phyloP scores from a whole-genome alignment of 2,888 invertebrate species.

The Trissoscelio sp. region DNA sequence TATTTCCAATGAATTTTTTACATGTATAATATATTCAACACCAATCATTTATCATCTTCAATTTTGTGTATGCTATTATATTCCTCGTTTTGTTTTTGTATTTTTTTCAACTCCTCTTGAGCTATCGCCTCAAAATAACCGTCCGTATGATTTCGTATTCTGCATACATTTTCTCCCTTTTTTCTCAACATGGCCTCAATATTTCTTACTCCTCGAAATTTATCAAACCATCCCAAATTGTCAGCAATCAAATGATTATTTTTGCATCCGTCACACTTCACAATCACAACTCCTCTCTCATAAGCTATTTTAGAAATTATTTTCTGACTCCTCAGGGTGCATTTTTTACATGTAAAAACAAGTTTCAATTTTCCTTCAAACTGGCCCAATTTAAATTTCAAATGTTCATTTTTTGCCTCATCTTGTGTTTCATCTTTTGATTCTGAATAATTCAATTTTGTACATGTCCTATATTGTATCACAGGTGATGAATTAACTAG shows the following conservation, averaged over 20 bases:
- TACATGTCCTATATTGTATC: neutral
- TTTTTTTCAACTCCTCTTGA: conserved; percentile 3
- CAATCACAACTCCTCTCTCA: conserved; percentile 95
- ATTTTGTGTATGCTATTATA: conserved; percentile 45
- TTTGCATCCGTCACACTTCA: conserved; percentile 93
- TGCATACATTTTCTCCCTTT: conserved; percentile 93
- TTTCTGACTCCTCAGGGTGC: conserved; percentile 90
- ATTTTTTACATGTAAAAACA: conserved; percentile 95
- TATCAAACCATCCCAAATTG: conserved; percentile 97
- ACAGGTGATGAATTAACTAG: neutral
- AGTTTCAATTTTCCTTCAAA: conserved; percentile 87
- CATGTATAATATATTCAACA: too few relatives aligned
- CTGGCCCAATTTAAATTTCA: conserved; percentile 76
- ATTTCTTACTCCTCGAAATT: conserved; percentile 89
- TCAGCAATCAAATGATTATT: conserved; percentile 98
- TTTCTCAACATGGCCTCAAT: conserved; percentile 95
- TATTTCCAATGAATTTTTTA: too few relatives aligned
- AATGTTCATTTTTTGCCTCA: neutral
- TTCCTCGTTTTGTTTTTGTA: conserved; percentile 27
- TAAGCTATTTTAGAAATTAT: conserved; percentile 94
- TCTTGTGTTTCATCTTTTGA: neutral
- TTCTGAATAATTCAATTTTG: neutral
- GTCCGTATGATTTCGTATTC: conserved; percentile 82
- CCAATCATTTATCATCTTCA: conserved; percentile 27
- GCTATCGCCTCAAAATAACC: conserved; percentile 84